Conservation (phyloP, 2,797 vertebrate genomes). For the Catamblyrhynchus diadema region DNA sequence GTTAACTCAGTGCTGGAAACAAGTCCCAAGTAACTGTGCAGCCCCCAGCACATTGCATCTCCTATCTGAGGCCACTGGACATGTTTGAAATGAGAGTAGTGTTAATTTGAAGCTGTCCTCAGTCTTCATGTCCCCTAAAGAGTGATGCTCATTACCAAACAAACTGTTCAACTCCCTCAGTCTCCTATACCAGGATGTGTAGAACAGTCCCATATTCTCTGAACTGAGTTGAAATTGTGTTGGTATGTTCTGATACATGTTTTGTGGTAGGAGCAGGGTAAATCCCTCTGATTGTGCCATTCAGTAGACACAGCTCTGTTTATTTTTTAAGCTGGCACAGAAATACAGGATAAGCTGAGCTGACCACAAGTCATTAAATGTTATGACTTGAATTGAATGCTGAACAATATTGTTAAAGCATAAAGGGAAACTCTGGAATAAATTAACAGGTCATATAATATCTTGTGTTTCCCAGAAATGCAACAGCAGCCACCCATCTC, state of each 20-base stretch:
- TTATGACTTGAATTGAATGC: constrained; percentile 46
- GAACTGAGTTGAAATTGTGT: background rate
- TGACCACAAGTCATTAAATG: constrained; percentile 37
- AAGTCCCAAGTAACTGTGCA: background rate
- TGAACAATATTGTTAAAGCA: constrained; percentile 52
- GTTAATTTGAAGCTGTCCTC: background rate
- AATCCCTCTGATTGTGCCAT: background rate
- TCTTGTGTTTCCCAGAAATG: constrained; percentile 50
- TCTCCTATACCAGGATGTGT: background rate
- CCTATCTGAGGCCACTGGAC: background rate
- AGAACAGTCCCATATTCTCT: background rate
- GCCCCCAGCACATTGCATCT: background rate
- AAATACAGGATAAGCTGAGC: background rate
- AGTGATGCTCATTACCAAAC: background rate
- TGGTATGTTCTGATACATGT: background rate
- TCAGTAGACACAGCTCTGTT: constrained; percentile 23
- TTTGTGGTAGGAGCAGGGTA: background rate
- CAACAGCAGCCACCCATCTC: constrained; percentile 19
- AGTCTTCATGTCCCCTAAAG: background rate
- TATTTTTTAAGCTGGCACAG: constrained; percentile 27
- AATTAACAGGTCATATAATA: constrained; percentile 42
- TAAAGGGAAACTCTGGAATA: constrained; percentile 55
- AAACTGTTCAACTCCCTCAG: background rate
- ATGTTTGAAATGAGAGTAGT: background rate
- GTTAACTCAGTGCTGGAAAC: background rate